Percentiles rank a stretch among this genome's conserved stretches.
These are phyloP conservation scores for Euglossa dilemma DNA, from an alignment of 1,140 invertebrate genomes.

Conservation along the genomic window DNA sequence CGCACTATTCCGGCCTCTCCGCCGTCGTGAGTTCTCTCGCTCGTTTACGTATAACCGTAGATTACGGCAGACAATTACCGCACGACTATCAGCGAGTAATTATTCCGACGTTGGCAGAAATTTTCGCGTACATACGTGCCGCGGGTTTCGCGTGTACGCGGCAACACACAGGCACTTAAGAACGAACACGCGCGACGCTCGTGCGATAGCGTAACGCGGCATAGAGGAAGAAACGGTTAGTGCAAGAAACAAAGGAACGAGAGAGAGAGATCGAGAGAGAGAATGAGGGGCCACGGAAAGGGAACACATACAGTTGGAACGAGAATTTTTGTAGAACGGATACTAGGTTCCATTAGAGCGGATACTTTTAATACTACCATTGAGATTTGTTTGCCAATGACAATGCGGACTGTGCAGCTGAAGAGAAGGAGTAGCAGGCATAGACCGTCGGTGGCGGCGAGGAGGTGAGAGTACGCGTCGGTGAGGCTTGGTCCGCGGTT, in stretches of 20 bases:
- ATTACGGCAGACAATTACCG: slow-evolving; percentile 49
- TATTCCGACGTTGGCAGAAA: slow-evolving; percentile 52
- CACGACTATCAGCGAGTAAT: slow-evolving; percentile 45
- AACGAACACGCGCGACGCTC: too few species aligned
- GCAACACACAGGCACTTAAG: neutral
- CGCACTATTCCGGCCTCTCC: neutral
- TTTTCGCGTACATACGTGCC: slow-evolving; percentile 34
- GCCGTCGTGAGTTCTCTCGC: too few species aligned
- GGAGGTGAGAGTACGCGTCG: slow-evolving; percentile 51
- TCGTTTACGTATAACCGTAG: slow-evolving; percentile 28
- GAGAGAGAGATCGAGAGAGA: slow-evolving; percentile 3
- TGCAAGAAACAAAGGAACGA: slow-evolving; percentile 32
- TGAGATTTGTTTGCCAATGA: slow-evolving; percentile 80
- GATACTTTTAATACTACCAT: slow-evolving; percentile 78
- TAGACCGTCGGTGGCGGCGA: slow-evolving; percentile 13
- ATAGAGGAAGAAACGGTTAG: slow-evolving; percentile 38
- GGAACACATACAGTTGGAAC: slow-evolving; percentile 26
- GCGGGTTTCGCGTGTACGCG: too few species aligned
- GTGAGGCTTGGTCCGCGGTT: slow-evolving; percentile 55
- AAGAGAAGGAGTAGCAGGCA: slow-evolving; percentile 37
- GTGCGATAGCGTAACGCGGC: neutral
- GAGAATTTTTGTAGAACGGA: slow-evolving; percentile 69
- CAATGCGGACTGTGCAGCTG: slow-evolving; percentile 72
- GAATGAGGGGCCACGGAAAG: neutral
- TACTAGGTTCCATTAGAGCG: slow-evolving; percentile 75